Evolutionary conservation across 2,113 vertebrate genomes (phyloP).

Genomic region (Dendrocopos noguchii): DNA sequence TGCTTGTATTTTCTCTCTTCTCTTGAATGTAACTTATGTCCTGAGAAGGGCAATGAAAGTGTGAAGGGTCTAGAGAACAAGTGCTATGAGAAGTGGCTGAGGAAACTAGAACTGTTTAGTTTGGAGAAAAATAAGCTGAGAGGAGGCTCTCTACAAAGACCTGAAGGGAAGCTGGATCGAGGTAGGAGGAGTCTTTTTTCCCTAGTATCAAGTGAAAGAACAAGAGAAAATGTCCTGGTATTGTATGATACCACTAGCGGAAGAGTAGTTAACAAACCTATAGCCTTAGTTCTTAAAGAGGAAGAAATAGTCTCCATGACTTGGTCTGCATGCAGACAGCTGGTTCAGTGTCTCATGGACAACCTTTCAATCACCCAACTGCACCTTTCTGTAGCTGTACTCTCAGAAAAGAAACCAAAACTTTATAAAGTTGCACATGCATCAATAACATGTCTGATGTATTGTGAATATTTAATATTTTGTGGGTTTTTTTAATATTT

Average conservation of each 20-base stretch:
- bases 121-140: no score
- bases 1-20: not conserved
- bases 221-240: no score
- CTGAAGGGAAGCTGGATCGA: no score
- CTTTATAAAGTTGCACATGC: not conserved
- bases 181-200: no score
- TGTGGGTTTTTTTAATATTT: not conserved
- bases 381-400: not conserved
- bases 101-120: no score
- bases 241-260: not conserved
- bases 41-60: no score
- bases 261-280: not conserved
- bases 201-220: no score
- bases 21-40: not conserved
- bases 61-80: no score
- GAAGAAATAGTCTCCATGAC: not conserved
- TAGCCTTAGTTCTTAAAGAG: not conserved
- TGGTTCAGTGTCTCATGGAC: not conserved
- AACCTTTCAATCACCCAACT: not conserved
- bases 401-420: not conserved
- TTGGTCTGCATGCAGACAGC: not conserved
- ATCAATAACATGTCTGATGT: not conserved
- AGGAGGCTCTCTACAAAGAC: no score
- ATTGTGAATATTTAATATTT: not conserved
- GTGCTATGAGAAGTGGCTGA: no score